Evolutionary conservation across 2,113 vertebrate genomes (phyloP).

Genomic region (Sus scrofa): T2T-Sscrofa CM000828.6:35007501-35008000

Average conservation of each 20-base stretch:
- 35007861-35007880: neutral
- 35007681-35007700: neutral
- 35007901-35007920: slow-evolving; percentile 16
- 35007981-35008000: neutral
- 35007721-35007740: slow-evolving; percentile 13
- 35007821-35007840: slow-evolving; percentile 33
- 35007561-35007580: neutral
- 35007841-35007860: slow-evolving; percentile 18
- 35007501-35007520: neutral
- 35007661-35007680: neutral
- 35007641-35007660: neutral
- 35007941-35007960: slow-evolving; percentile 18
- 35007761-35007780: slow-evolving; percentile 24
- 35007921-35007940: slow-evolving; percentile 16
- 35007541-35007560: neutral
- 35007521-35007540: neutral
- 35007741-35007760: slow-evolving; percentile 29
- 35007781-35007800: slow-evolving; percentile 28
- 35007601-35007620: neutral
- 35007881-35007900: neutral
- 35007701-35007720: neutral
- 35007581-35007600: neutral
- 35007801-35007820: slow-evolving; percentile 28
- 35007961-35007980: neutral
- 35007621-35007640: neutral